Evolutionary conservation across 2,888 invertebrate species (phyloP).

Genomic region (Lasioglossum pauxillum): DNA sequence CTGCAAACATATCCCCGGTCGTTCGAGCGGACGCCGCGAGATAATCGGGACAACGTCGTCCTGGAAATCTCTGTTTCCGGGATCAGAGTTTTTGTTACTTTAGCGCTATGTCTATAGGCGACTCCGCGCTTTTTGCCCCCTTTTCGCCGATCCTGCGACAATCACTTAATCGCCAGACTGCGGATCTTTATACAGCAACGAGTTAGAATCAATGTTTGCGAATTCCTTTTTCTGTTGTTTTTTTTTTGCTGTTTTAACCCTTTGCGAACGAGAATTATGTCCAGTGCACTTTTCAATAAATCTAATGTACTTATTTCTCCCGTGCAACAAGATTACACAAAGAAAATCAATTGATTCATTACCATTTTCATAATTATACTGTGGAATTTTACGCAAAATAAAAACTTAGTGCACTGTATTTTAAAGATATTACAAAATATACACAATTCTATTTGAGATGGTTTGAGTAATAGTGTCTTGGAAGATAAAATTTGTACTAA

Average conservation of each 20-base stretch:
- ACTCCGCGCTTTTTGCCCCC: background rate
- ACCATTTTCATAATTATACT: too few relatives aligned
- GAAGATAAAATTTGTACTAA: too few relatives aligned
- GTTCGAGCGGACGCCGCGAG: background rate
- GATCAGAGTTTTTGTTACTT: background rate
- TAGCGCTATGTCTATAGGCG: background rate
- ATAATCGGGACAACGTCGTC: slow-evolving; percentile 23
- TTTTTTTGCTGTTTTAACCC: background rate
- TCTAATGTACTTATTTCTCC: background rate
- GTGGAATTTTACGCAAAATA: too few relatives aligned
- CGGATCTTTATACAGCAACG: background rate
- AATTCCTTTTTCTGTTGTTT: background rate
- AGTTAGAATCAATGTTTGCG: background rate
- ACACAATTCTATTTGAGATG: too few relatives aligned
- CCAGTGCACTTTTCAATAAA: background rate
- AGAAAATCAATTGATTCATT: too few relatives aligned
- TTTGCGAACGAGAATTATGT: background rate
- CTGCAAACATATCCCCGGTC: background rate
- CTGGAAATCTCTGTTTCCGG: background rate
- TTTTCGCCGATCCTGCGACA: background rate
- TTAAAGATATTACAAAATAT: too few relatives aligned
- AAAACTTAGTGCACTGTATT: too few relatives aligned
- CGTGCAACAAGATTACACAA: background rate
- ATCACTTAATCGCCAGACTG: background rate
- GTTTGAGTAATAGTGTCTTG: too few relatives aligned